Base-by-base conservation (phyloP, 2,113 vertebrate species). In the Rhinopomastus cyanomelas region DNA sequence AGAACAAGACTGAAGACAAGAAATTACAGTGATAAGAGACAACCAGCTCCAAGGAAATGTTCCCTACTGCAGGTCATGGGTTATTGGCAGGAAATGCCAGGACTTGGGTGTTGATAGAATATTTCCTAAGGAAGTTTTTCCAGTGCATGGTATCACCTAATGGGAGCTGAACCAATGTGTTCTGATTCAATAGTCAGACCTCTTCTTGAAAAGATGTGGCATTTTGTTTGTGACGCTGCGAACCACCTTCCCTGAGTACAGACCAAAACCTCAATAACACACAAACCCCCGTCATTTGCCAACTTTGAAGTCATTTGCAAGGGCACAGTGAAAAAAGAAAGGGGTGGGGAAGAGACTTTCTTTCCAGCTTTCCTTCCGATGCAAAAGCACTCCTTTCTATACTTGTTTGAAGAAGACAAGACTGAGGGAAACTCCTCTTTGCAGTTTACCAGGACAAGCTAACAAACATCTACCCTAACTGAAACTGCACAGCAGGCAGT, bases 1-100 rank as follows among this genome's bases (percentile, higher is more conserved):
- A 90, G 87, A 95, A 89, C 39, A 75, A 81, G 81, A 42, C 34
- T 16, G 55, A 94, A 92, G 79, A 82, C 59, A 77, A 85, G 69
- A 48, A 83, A 69, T 48, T 72, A 65, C 12, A 90, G 51, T 1
- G 1, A 29, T 57, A 62, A 84, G 39, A 61, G 36, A 64, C 39
- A 75, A 3, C 25, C 39, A 75, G 25, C 17, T 89, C 37, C 51
- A 37, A 14, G 55, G 51, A 72, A 76, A 81, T 7, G 5, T 12
- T 48, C 61, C 13, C 29, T 65, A 16, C 9, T 29, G 52, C 44
- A 56, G 27, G 19, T 57, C 53, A 86, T 49, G 6, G 0, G 5
- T 8, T 55, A 52, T 78, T 71, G 71, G 64, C 51, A 84, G 44
- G 61, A 88, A 89, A 81, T 55, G 32, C 59, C 57, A 19, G 6